Conservation (phyloP, 2,113 vertebrate species). For the Hemichromis elongatus region DNA sequence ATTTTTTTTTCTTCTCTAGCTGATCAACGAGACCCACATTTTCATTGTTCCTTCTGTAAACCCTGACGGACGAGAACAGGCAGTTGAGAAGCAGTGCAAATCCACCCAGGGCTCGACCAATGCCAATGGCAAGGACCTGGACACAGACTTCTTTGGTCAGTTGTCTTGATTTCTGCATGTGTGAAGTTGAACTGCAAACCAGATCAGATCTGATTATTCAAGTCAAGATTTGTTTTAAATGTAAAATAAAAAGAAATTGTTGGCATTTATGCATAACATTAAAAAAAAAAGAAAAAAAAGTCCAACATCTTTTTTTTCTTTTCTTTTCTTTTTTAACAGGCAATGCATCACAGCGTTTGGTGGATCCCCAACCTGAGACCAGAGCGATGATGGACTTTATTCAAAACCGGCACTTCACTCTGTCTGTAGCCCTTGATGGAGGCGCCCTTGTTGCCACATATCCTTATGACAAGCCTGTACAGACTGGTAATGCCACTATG, state of each 20-base stretch:
- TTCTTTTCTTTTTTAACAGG: constrained; percentile 59
- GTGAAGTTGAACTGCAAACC: not conserved
- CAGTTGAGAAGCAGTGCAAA: constrained; percentile 83
- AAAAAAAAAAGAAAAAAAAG: not conserved
- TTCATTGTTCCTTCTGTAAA: constrained; percentile 93
- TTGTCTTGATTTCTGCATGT: not conserved
- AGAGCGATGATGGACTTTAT: constrained; percentile 89
- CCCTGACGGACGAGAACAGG: constrained; percentile 88
- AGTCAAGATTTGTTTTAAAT: not conserved
- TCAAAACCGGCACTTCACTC: constrained; percentile 80
- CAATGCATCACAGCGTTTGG: constrained; percentile 79
- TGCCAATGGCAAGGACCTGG: constrained; percentile 82
- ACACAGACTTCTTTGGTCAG: constrained; percentile 92
- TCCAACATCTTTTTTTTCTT: not conserved
- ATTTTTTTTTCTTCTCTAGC: constrained; percentile 56
- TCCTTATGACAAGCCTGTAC: constrained; percentile 89
- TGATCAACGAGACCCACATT: constrained; percentile 90
- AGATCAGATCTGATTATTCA: not conserved
- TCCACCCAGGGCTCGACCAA: constrained; percentile 81
- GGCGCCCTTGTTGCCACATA: constrained; percentile 91
- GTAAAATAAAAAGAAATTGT: not conserved
- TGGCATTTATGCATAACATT: not conserved
- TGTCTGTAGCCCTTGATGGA: constrained; percentile 92
- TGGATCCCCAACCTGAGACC: constrained; percentile 83
- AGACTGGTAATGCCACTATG: constrained; percentile 76